Evolutionary conservation across 2,797 vertebrate genomes (phyloP), one percentile per base, ranked within the genome.

Genomic region (Oreonectes daqikongensis): DNA sequence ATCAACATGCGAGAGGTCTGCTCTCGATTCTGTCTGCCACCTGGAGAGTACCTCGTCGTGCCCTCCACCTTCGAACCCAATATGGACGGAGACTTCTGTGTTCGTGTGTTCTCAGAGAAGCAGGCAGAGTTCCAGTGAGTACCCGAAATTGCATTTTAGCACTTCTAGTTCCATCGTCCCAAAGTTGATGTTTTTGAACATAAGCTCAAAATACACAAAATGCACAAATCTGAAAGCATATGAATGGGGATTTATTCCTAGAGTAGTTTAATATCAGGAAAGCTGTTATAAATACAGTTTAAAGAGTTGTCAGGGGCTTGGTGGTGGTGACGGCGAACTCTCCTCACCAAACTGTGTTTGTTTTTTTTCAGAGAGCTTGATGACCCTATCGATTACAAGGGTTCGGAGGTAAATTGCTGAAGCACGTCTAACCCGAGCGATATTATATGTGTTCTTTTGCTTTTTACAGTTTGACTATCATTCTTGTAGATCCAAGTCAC

Each of bases 41-140:
- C 94, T 0, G 95, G 95, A 0, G 93, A 95, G 72, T 96, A 96
- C 10, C 81, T 96, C 5, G 7, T 96, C 0, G 73, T 96, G 24
- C 95, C 95, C 0, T 96, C 95, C 8, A 95, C 95, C 73, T 95
- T 95, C 0, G 92, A 96, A 11, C 94, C 95, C 44, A 78, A 95
- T 80, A 90, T 94, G 83, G 85, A 93, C 0, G 94, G 93, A 14
- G 94, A 96, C 76, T 96, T 96, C 90, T 94, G 93, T 2, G 86
- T 96, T 12, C 88, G 95, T 0, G 87, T 96, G 52, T 96, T 96
- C 83, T 93, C 94, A 0, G 95, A 96, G 82, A 96, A 94, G 79
- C 93, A 92, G 1, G 92, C 93, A 0, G 87, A 94, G 55, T 92
- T 94, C 72, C 88, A 90, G 95, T 96, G 84, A 59, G 89, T 87